Percentiles rank a stretch among this genome's conserved stretches.
Evolutionary conservation across 2,888 invertebrate genomes (phyloP).

Genomic region (Rhaphigaster nebulosa): DNA sequence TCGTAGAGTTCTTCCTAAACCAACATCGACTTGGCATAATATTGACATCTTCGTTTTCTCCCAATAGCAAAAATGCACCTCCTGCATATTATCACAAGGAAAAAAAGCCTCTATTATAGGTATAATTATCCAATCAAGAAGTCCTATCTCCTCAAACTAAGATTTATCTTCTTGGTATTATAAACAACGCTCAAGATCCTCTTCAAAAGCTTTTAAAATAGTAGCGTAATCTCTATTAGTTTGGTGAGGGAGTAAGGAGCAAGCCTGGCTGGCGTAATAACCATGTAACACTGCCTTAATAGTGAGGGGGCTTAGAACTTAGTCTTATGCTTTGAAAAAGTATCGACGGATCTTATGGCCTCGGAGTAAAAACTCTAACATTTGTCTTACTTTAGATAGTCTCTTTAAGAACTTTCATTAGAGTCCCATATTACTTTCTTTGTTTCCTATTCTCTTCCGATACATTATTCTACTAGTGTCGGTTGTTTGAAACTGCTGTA

Average conservation of each 20-base stretch:
- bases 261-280: neutral
- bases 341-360: neutral
- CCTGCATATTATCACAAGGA: no score
- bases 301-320: neutral
- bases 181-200: neutral
- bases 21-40: no score
- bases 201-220: constrained; percentile 9
- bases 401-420: neutral
- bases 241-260: neutral
- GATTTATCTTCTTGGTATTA: neutral
- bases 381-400: neutral
- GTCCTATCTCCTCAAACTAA: neutral
- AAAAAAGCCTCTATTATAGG: no score
- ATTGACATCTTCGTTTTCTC: no score
- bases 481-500: neutral
- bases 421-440: neutral
- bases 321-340: neutral
- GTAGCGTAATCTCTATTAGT: neutral
- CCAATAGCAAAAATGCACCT: no score
- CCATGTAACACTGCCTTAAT: neutral
- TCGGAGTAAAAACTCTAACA: neutral
- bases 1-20: no score
- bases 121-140: neutral
- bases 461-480: neutral
- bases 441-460: neutral